A percentile compares a stretch with the other conserved stretches of the same genome.
Conservation (phyloP, 2,113 vertebrate species). For the Neomonachus schauinslandi region DNA sequence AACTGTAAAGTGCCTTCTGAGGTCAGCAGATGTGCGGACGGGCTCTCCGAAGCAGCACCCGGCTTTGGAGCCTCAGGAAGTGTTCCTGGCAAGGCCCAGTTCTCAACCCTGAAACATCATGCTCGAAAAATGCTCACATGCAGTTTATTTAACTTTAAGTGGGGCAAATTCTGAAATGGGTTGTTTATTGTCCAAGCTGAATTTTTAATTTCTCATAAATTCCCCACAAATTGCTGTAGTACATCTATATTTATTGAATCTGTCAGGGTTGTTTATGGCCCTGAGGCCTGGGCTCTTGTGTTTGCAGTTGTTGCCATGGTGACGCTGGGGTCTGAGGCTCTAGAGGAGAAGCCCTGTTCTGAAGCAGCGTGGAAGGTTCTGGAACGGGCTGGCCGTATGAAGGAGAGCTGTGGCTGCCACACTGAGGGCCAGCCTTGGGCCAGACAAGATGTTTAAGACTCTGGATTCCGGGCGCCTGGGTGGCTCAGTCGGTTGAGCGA, state of each 20-base stretch:
- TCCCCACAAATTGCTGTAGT: conserved; percentile 80
- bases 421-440: not conserved
- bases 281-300: conserved; percentile 74
- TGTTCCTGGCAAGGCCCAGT: not conserved
- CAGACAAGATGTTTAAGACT: not conserved
- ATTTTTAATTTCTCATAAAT: conserved; percentile 83
- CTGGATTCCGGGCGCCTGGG: too few species aligned
- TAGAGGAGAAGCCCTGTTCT: not conserved
- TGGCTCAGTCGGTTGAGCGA: too few species aligned
- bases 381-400: not conserved
- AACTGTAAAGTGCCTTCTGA: rapidly evolving
- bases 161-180: conserved; percentile 73
- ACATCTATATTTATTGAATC: conserved; percentile 83
- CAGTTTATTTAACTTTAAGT: conserved; percentile 82
- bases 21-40: rapidly evolving
- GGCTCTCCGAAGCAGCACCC: not conserved
- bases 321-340: conserved; percentile 58
- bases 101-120: conserved; percentile 61
- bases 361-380: conserved; percentile 38
- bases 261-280: conserved; percentile 82
- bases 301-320: conserved; percentile 79
- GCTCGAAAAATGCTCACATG: conserved; percentile 78
- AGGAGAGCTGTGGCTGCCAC: not conserved
- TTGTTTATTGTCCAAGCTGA: conserved; percentile 74
- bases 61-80: not conserved